Conservation (phyloP, 2,888 invertebrate genomes). For the Mamestra brassicae region DNA sequence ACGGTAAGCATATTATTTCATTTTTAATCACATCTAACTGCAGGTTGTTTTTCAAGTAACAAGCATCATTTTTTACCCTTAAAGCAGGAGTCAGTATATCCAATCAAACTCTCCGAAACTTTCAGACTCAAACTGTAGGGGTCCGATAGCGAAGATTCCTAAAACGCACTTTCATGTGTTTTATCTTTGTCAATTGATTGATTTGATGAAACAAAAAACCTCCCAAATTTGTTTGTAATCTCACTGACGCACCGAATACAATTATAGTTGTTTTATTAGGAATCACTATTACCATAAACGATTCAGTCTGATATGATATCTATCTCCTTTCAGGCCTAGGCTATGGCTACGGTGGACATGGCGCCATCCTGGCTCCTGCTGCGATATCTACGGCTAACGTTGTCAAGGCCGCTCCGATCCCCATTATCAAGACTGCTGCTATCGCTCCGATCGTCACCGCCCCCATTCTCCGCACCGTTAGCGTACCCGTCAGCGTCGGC, state of each 20-base stretch:
- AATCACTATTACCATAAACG: no score
- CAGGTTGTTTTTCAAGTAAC: no score
- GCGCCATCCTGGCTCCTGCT: slow-evolving; percentile 72
- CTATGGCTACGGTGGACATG: slow-evolving; percentile 42
- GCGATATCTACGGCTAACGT: slow-evolving; percentile 83
- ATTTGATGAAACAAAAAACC: no score
- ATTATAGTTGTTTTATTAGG: no score
- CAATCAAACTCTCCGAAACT: background rate
- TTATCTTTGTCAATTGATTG: no score
- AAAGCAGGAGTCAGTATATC: background rate
- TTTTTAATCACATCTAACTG: background rate
- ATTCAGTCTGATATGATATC: background rate
- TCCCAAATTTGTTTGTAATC: no score
- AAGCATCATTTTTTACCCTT: background rate
- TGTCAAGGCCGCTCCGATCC: slow-evolving; percentile 82
- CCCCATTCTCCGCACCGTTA: slow-evolving; percentile 70
- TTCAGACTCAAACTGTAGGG: background rate
- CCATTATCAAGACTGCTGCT: slow-evolving; percentile 77
- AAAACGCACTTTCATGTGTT: no score
- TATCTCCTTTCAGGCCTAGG: slow-evolving; percentile 59
- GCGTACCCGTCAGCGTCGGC: slow-evolving; percentile 55
- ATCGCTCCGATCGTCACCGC: slow-evolving; percentile 75
- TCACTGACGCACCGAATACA: no score
- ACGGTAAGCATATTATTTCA: slow-evolving; percentile 50
- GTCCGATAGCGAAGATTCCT: background rate